phyloP scores from a whole-genome alignment of 2,113 vertebrate species.

The Eptesicus fuscus region DNA sequence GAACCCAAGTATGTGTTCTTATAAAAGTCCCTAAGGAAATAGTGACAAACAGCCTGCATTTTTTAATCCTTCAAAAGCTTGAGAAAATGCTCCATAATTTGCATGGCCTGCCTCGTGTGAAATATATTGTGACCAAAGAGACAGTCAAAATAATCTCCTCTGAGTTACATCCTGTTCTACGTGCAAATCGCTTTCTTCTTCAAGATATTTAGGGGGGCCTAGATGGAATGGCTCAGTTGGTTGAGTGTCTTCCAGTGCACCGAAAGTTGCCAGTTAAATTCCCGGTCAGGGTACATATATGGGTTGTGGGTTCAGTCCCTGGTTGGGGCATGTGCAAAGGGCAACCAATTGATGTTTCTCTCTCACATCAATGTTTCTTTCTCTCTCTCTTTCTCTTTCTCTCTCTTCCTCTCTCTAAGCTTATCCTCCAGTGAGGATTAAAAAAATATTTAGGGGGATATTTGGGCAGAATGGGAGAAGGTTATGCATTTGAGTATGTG shows the following conservation, averaged over 20 bases:
- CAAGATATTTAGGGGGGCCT: not conserved
- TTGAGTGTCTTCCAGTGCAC: too few species aligned
- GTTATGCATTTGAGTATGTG: not conserved
- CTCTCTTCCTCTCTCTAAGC: too few species aligned
- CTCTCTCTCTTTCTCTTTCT: too few species aligned
- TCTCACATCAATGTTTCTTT: too few species aligned
- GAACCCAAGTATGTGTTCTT: not conserved
- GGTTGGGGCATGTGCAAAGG: too few species aligned
- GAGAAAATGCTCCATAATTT: not conserved
- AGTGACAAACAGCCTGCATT: not conserved
- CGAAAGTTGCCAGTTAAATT: too few species aligned
- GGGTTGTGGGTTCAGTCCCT: too few species aligned
- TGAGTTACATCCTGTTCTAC: not conserved
- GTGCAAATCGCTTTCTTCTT: not conserved
- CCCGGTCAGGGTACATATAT: too few species aligned
- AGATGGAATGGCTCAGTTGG: too few species aligned
- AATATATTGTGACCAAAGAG: not conserved
- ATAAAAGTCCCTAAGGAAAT: not conserved
- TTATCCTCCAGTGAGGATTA: too few species aligned
- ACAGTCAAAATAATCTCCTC: not conserved
- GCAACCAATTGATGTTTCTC: too few species aligned
- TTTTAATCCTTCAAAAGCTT: not conserved
- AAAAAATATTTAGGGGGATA: not conserved
- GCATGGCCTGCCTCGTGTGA: not conserved
- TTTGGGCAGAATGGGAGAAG: not conserved